Conservation (phyloP, 64 coral and sea anemone species). For the Dendrophyllia cribrosa region DNA sequence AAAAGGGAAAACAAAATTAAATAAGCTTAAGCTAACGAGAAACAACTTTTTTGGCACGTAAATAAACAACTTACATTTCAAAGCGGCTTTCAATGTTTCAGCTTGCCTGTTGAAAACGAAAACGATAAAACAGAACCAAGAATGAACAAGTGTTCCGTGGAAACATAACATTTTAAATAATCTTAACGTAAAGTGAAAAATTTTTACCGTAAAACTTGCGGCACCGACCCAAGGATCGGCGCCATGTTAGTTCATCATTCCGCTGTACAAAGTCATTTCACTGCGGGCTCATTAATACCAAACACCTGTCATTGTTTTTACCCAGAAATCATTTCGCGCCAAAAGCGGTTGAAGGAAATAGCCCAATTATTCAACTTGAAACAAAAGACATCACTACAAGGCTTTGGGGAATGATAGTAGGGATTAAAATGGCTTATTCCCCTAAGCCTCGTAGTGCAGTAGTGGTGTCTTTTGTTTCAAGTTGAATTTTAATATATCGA, state of each 20-base stretch:
- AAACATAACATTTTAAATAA: not conserved
- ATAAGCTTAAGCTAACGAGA: not conserved
- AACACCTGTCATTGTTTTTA: conserved; percentile 11
- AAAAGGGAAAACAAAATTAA: not conserved
- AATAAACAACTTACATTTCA: conserved; percentile 78
- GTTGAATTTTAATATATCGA: too few species aligned
- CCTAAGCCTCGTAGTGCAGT: too few species aligned
- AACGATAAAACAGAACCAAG: not conserved
- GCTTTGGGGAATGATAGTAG: too few species aligned
- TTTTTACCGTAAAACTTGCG: conserved; percentile 80
- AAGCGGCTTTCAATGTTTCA: conserved; percentile 64
- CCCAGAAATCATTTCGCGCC: not conserved
- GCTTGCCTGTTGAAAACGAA: conserved; percentile 56
- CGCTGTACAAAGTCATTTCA: conserved; percentile 37
- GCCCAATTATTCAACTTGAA: too few species aligned
- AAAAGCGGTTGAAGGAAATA: too few species aligned
- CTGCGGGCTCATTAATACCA: conserved; percentile 10
- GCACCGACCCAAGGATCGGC: conserved; percentile 59
- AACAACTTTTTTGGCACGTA: not conserved
- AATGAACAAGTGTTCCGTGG: not conserved
- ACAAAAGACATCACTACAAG: too few species aligned
- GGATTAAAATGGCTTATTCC: too few species aligned
- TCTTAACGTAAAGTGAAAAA: not conserved
- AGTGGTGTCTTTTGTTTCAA: too few species aligned
- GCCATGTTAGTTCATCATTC: conserved; percentile 63